Base-by-base conservation (phyloP, 1,140 invertebrate species). In the Sinonovacula constricta region DNA sequence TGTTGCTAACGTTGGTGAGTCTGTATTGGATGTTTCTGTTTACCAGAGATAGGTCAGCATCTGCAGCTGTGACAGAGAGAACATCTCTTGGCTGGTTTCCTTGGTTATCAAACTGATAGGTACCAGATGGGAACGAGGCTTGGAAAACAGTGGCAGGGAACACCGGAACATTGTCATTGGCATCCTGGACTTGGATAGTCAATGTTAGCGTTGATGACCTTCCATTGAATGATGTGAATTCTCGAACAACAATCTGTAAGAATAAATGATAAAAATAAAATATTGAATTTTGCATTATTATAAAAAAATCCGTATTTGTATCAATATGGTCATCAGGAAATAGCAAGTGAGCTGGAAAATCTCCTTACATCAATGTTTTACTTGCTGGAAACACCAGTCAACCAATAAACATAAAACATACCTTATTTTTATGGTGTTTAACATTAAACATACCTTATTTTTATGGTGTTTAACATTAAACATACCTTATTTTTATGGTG, bases 21-120 rank as follows among this genome's bases (percentile, higher is more conserved):
- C 24, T 28, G 75, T 87, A 87, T 1, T 53, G 69, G 18, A 87
- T 69, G 12, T 54, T 3, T 7, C 77, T 66, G 22, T 75, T 77
- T 18, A 15, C 15, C 0, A 28, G 18, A 34, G 28, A 30, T 15
- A 57, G 70, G 75, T 87, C 86, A 1, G 59, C 81, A 68, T 87
- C 86, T 28, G 75, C 81, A 3, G 86, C 86, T 22, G 24, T 31
- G 12, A 87, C 84, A 70, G 84, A 62, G 15, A 80, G 5, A 65
- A 68, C 7, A 15, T 57, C 28, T 22, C 72, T 49, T 45, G 72
- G 63, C 18, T 26, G 2, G 60, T 74, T 74, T 10, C 28, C 45
- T 28, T 65, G 65, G 31, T 56, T 66, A 22, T 31, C 53, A 24
- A 71, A 62, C 2, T 10, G 31, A 66, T 87, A 87, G 30, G 81